Evolutionary conservation across 2,888 invertebrate genomes (phyloP).

Genomic region (Lasioglossum figueresi): DNA sequence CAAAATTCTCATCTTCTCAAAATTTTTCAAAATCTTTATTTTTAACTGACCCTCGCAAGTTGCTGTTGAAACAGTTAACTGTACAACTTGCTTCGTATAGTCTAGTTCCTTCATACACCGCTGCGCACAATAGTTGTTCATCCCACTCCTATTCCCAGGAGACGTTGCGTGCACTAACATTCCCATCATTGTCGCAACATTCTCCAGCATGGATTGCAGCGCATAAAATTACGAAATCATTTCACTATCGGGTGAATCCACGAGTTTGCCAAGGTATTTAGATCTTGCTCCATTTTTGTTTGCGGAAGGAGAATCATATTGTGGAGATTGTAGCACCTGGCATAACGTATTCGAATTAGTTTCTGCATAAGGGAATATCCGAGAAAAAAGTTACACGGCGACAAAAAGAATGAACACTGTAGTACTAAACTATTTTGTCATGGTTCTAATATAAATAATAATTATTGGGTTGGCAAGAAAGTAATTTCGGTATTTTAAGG

Average conservation of each 20-base stretch:
- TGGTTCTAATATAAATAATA: background rate
- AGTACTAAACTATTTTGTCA: background rate
- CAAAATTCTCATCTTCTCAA: background rate
- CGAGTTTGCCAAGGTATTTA: background rate
- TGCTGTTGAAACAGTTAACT: background rate
- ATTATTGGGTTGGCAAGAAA: too few species aligned
- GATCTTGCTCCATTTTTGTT: background rate
- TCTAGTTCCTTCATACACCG: background rate
- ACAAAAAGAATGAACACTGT: background rate
- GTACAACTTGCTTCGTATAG: background rate
- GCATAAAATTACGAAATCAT: background rate
- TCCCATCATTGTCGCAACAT: constrained; percentile 5
- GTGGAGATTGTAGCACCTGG: background rate
- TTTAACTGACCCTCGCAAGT: background rate
- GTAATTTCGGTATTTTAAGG: too few species aligned
- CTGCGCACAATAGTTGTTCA: background rate
- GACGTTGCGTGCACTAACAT: constrained; percentile 1
- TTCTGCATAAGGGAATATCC: background rate
- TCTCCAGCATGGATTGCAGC: background rate
- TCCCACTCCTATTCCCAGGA: constrained; percentile 4
- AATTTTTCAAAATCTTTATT: background rate
- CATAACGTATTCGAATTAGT: background rate
- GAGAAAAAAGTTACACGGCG: background rate
- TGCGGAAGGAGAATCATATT: background rate
- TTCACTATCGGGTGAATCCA: background rate